Base-by-base conservation (phyloP, 2,113 vertebrate species). In the Orientallactaga bullata region DNA sequence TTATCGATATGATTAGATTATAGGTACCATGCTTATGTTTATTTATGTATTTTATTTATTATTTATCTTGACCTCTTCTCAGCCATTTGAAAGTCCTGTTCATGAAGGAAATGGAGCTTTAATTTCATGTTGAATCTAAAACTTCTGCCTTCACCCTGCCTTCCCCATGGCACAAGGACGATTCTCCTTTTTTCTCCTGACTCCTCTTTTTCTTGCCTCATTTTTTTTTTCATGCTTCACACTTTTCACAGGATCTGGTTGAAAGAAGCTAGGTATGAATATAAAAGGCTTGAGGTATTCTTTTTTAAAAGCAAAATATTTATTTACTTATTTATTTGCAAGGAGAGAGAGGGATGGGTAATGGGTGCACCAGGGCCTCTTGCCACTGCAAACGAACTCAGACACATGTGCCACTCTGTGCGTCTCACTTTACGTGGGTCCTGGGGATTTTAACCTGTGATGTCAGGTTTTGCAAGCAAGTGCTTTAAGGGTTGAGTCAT, bases 81-180 rank as follows among this genome's bases (percentile, higher is more conserved):
- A 69, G 23, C 3, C 37, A 82, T 63, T 55, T 78, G 32, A 79
- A 95, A 78, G 30, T 91, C 28, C 26, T 83, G 15, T 55, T 15
- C 3, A 66, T 74, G 28, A 63, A 89, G 55, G 55, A 93, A 91
- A 86, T 51, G 2, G 35, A 16, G 81, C 82, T 74, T 93, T 28
- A 72, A 51, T 87, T 95, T 95, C 61, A 76, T 85, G 23, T 84
- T 92, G 47, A 93, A 47, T 91, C 30, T 30, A 83, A 69, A 89
- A 30, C 26, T 80, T 61, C 58, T 83, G 1, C 21, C 35, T 4
- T 92, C 2, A 35, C 17, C 8, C 15, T 85, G 15, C 81, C 55
- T 87, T 65, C 83, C 30, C n/a, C 47, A 24, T 73, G 78, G 39
- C 26, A 60, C 35, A 73, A 61, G 35, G 23, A 63, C 4, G 1